Conservation (phyloP, 2,113 vertebrate genomes). For the Thunnus thynnus region DNA sequence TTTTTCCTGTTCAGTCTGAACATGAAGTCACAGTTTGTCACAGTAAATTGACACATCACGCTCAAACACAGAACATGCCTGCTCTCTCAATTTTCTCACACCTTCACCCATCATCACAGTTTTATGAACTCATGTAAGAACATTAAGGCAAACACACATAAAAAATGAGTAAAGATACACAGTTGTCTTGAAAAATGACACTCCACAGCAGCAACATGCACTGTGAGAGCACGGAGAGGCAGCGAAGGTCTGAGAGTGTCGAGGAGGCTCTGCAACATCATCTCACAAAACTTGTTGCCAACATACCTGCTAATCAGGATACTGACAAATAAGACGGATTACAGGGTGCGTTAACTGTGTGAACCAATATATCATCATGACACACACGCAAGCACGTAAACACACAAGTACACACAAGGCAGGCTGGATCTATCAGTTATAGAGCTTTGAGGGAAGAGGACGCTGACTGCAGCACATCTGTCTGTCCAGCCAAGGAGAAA, state of each 20-base stretch:
- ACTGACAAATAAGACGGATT: constrained; percentile 70
- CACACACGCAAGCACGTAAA: constrained; percentile 22
- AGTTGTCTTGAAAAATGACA: constrained; percentile 30
- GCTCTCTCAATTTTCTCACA: constrained; percentile 17
- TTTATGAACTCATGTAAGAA: background rate
- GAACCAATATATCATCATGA: constrained; percentile 64
- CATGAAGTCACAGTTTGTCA: constrained; percentile 21
- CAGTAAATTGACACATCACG: constrained; percentile 27
- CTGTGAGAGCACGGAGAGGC: background rate
- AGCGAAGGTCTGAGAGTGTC: background rate
- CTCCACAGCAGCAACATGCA: too few relatives aligned
- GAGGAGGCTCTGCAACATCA: background rate
- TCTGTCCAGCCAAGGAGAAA: constrained; percentile 30
- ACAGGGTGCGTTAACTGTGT: constrained; percentile 34
- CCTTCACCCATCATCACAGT: constrained; percentile 3
- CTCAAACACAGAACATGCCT: constrained; percentile 7
- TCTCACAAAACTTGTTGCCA: constrained; percentile 14
- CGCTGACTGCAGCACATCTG: constrained; percentile 11
- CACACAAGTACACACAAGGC: constrained; percentile 18
- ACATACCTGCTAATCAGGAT: constrained; percentile 59
- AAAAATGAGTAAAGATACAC: background rate
- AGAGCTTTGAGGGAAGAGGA: background rate
- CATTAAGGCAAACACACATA: background rate
- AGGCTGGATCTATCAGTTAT: constrained; percentile 8
- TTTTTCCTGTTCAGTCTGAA: background rate